Percentiles rank a stretch among this genome's conserved stretches.
Evolutionary conservation across 2,888 invertebrate genomes (phyloP).

Genomic region (Tetranychus piercei): DNA sequence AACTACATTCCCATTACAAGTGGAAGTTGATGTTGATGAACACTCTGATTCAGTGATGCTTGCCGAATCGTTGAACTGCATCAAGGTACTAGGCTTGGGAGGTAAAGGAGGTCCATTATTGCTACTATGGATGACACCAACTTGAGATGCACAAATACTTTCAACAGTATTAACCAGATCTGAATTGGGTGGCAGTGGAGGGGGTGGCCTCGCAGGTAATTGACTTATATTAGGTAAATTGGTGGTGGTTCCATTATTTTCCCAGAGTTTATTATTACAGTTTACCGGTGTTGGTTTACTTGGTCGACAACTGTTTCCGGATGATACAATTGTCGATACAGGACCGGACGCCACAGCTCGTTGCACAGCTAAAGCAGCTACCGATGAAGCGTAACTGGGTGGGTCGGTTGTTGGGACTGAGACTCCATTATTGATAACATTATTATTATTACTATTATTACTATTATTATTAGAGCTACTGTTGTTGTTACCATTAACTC

Average conservation of each 20-base stretch:
- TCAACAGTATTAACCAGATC: constrained; percentile 28
- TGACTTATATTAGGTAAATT: constrained; percentile 12
- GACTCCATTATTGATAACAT: constrained; percentile 13
- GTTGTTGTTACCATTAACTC: constrained; percentile 18
- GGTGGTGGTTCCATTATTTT: neutral
- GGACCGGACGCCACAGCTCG: constrained; percentile 32
- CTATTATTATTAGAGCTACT: constrained; percentile 7
- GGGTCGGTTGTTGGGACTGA: constrained; percentile 54
- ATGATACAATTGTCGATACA: constrained; percentile 7
- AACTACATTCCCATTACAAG: neutral
- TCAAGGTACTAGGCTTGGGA: constrained; percentile 11
- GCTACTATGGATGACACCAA: constrained; percentile 25
- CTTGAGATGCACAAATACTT: constrained; percentile 27
- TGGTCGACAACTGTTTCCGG: neutral
- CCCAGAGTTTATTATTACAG: constrained; percentile 5
- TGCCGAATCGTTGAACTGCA: constrained; percentile 8
- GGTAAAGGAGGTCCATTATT: constrained; percentile 20
- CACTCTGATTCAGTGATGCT: constrained; percentile 13
- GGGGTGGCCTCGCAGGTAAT: constrained; percentile 30
- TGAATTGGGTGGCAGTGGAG: constrained; percentile 33
- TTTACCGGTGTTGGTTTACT: neutral
- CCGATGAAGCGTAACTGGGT: constrained; percentile 74
- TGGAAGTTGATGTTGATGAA: constrained; percentile 11
- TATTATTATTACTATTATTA: constrained; percentile 2
- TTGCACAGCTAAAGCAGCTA: constrained; percentile 55